phyloP scores from a whole-genome alignment of 1,140 invertebrate genomes.

The Tachypleus tridentatus region DNA sequence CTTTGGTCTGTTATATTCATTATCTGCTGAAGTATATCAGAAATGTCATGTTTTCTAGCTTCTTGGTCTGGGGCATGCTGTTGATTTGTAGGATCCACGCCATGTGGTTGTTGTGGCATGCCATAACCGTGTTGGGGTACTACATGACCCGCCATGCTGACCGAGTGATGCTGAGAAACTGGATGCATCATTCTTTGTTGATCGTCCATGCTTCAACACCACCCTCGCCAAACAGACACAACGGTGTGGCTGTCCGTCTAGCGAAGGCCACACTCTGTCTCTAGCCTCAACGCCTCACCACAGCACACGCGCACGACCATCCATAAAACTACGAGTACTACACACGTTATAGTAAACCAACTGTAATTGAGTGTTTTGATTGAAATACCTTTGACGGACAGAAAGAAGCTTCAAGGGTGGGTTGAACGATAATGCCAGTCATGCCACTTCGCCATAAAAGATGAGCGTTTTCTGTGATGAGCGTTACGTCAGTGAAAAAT shows the following conservation, averaged over 20 bases:
- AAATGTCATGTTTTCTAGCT: constrained; percentile 34
- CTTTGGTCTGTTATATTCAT: constrained; percentile 99
- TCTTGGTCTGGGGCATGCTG: constrained; percentile 42
- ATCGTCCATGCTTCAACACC: constrained; percentile 28
- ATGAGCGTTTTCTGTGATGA: constrained; percentile 22
- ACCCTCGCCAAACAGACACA: constrained; percentile 2
- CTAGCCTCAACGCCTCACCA: constrained; percentile 6
- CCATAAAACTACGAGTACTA: constrained; percentile 19
- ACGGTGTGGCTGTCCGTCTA: not conserved
- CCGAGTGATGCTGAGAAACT: constrained; percentile 33
- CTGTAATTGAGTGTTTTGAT: constrained; percentile 27
- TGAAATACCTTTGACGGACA: constrained; percentile 28
- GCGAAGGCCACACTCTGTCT: not conserved
- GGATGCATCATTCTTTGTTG: constrained; percentile 39
- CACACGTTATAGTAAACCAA: constrained; percentile 20
- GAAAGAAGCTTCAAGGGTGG: constrained; percentile 26
- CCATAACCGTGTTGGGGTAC: constrained; percentile 33
- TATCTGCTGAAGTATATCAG: constrained; percentile 76
- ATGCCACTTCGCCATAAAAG: constrained; percentile 30
- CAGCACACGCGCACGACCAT: constrained; percentile 19
- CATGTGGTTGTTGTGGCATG: constrained; percentile 15
- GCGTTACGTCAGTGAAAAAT: constrained; percentile 15
- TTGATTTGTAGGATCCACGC: constrained; percentile 29
- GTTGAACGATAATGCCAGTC: constrained; percentile 30
- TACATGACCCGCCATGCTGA: constrained; percentile 31